These are phyloP conservation scores for Dimorphilus gyrociliatus DNA, from an alignment of 2,888 invertebrate genomes.

Conservation along the genomic window DNA sequence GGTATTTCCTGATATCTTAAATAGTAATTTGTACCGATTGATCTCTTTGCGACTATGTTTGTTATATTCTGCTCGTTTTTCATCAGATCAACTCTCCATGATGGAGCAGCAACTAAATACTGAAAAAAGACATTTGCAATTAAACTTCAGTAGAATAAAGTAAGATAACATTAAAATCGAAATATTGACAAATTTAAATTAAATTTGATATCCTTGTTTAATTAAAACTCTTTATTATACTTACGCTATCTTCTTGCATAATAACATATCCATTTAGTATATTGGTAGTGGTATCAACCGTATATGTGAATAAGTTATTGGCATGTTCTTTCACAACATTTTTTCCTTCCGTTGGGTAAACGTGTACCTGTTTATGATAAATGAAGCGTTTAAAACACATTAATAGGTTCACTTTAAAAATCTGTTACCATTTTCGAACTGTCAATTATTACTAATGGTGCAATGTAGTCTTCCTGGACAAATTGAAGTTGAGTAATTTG, in stretches of 20 bases:
- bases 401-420: too few species aligned
- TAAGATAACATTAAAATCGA: not conserved
- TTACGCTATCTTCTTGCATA: conserved; percentile 36
- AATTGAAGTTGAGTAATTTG: conserved; percentile 57
- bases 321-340: conserved; percentile 21
- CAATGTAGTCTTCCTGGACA: conserved; percentile 49
- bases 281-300: conserved; percentile 46
- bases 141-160: conserved; percentile 1
- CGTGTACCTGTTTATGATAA: conserved; percentile 21
- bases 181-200: not conserved
- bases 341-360: conserved; percentile 28
- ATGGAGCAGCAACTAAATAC: conserved; percentile 46
- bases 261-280: conserved; percentile 49
- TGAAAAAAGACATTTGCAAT: conserved; percentile 29
- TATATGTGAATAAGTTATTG: conserved; percentile 48
- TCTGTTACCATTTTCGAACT: too few species aligned
- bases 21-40: conserved; percentile 18
- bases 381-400: not conserved
- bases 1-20: not conserved
- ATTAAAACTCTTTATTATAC: too few species aligned
- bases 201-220: not conserved
- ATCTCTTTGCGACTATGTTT: conserved; percentile 29
- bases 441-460: conserved; percentile 56
- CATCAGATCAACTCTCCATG: conserved; percentile 58
- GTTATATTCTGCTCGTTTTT: conserved; percentile 43